These are phyloP conservation scores for Melanophora roralis DNA, from an alignment of 2,888 invertebrate genomes.

Conservation along the genomic window DNA sequence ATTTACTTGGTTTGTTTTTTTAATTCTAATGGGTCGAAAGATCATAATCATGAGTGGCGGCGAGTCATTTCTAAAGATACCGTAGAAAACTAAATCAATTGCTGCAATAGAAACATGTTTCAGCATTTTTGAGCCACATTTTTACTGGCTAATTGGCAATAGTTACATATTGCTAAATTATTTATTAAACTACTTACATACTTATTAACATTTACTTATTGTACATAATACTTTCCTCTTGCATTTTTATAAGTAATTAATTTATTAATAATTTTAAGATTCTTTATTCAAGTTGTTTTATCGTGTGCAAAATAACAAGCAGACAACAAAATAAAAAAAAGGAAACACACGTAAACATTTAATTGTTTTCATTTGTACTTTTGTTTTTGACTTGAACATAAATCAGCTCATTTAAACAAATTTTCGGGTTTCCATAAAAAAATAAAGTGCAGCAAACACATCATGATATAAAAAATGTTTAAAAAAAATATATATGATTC, in stretches of 20 bases:
- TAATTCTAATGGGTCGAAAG: constrained; percentile 33
- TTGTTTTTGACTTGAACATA: constrained; percentile 22
- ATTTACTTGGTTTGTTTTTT: constrained; percentile 20
- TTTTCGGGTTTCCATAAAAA: too few species aligned
- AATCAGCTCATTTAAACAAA: not conserved
- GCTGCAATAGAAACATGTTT: too few species aligned
- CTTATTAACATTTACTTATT: not conserved
- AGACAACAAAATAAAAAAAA: not conserved
- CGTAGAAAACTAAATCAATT: not conserved
- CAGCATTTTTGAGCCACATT: not conserved
- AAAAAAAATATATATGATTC: too few species aligned
- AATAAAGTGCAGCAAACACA: too few species aligned
- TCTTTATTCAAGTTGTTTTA: constrained; percentile 19
- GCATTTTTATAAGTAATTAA: constrained; percentile 13
- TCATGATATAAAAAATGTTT: too few species aligned
- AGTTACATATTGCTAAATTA: constrained; percentile 12
- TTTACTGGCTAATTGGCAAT: not conserved
- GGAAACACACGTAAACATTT: constrained; percentile 15
- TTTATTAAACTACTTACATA: constrained; percentile 35
- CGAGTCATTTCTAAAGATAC: constrained; percentile 7
- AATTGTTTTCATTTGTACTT: not conserved
- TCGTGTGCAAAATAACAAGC: constrained; percentile 11
- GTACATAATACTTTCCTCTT: not conserved
- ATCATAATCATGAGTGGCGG: constrained; percentile 41
- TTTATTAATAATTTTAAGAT: constrained; percentile 8